Evolutionary conservation across 2,113 vertebrate species (phyloP), one percentile per base, ranked within the genome.

Genomic region (Neomonachus schauinslandi): DNA sequence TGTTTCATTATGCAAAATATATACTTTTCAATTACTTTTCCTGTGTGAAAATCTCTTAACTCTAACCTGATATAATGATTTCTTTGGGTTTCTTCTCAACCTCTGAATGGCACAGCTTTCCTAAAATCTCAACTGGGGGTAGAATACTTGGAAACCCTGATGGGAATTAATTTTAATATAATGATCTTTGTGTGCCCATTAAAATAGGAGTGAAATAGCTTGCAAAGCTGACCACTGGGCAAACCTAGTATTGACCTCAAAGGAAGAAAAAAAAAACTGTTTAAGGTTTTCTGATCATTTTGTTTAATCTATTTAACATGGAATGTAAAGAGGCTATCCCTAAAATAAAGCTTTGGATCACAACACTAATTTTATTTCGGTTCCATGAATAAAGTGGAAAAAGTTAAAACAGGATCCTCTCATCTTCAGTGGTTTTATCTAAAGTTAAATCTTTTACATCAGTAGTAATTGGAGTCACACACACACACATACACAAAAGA

Each of bases 121-220:
- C 98, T 99, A 99, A 99, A 99, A 98, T 99, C 99, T 99, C 99
- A 94, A 98, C 97, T 99, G 99, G 98, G 98, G 98, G 98, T 99
- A 98, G 96, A 98, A 98, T 98, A 97, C 95, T 97, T 98, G 93
- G 97, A 97, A 98, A 98, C 98, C 98, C 98, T 98, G 98, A 98
- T 98, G 98, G 3, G 97, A 98, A 98, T 98, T 98, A 98, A 97
- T 98, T 98, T 98, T 98, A 96, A 97, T 95, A 98, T 98, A 99
- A 99, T 98, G 98, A 99, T 98, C 98, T 98, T 98, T 98, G 98
- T 98, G 97, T 98, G 98, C 98, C 92, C 59, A 89, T 99, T 99
- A 98, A 98, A 99, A 98, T 95, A 91, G n/a, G 74, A 98, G 96
- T 83, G 97, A 96, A 97, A 97, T 94, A 98, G 88, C 98, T 98